Conservation (phyloP, 2,113 vertebrate species). For the Pontoporia blainvillei region DNA sequence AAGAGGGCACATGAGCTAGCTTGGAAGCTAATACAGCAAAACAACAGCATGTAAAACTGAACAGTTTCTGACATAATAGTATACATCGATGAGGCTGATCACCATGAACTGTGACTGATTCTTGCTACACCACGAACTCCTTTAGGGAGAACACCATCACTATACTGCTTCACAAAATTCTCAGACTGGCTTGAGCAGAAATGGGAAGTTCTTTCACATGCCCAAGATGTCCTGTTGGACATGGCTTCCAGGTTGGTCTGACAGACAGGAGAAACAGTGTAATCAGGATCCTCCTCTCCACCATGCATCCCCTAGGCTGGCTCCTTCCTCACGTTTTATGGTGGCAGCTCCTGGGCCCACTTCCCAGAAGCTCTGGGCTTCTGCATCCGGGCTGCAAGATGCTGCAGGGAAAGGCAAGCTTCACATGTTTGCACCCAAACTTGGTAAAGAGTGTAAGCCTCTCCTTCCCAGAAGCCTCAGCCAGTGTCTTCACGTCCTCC, state of each 20-base stretch:
- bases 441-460: neutral
- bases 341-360: neutral
- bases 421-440: neutral
- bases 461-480: neutral
- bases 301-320: accelerated
- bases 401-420: neutral
- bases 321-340: too few relatives aligned
- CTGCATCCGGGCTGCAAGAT: neutral
- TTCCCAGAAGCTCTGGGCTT: neutral
- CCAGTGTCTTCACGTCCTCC: neutral
- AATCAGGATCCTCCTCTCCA: neutral
- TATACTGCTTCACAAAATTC: neutral
- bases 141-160: neutral
- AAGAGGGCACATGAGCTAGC: neutral
- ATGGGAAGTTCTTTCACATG: neutral
- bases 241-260: neutral
- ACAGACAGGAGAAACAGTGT: neutral
- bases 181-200: neutral
- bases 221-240: too few relatives aligned
- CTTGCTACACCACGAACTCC: neutral
- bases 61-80: neutral
- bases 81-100: neutral
- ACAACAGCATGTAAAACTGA: neutral
- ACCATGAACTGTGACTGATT: neutral
- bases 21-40: neutral